phyloP scores from a whole-genome alignment of 2,113 vertebrate genomes.

The Daubentonia madagascariensis region DNA sequence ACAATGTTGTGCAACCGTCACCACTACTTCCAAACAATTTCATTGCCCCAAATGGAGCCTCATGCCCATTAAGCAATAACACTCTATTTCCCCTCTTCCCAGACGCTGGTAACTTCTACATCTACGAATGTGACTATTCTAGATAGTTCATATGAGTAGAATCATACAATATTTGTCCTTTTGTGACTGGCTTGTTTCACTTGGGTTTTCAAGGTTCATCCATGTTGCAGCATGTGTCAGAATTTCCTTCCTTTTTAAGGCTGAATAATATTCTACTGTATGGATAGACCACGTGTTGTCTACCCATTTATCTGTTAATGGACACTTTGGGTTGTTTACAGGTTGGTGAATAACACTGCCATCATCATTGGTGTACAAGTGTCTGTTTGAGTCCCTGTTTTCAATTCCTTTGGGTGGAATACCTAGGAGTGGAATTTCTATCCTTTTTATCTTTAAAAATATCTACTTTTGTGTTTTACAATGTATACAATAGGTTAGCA shows the following conservation, averaged over 20 bases:
- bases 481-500: background rate
- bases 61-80: background rate
- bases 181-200: background rate
- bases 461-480: background rate
- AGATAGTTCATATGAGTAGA: background rate
- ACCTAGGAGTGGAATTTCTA: background rate
- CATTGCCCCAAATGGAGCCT: too few species aligned
- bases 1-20: background rate
- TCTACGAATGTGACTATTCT: background rate
- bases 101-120: background rate
- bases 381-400: background rate
- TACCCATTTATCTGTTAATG: background rate
- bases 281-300: background rate
- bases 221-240: background rate
- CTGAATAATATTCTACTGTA: background rate
- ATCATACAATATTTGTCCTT: background rate
- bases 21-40: background rate
- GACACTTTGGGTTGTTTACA: background rate
- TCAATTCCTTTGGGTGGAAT: background rate
- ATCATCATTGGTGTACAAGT: background rate
- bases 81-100: too few species aligned
- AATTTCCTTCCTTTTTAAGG: background rate
- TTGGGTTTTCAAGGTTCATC: background rate
- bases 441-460: background rate
- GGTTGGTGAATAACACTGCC: background rate